Evolutionary conservation across 2,888 invertebrate species (phyloP), one percentile per base, ranked within the genome.

Genomic region (Dynastes hyllus): DNA sequence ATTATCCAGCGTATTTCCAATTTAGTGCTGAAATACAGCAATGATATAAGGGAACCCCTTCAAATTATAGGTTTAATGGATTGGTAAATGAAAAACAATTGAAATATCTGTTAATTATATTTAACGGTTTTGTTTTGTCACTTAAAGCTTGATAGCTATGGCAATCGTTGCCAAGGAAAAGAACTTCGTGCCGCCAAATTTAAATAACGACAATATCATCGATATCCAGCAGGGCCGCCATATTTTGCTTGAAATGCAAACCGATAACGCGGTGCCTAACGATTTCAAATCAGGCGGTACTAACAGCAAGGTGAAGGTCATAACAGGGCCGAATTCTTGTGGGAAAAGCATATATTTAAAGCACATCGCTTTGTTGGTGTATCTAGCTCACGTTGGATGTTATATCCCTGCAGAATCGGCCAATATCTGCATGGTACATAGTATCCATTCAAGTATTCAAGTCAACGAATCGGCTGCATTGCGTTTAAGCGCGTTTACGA

Each of bases 261-360:
- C 92, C 32, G 90, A 92, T 77, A 91, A 90, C 81, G 95, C 94
- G 86, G 94, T 97, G 2, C 91, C 95, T 0, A 97, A 97, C 87
- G 92, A 95, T 85, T 91, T 92, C 6, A 86, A 88, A 79, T 94
- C 94, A 77, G 92, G 92, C 5, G 87, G 87, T 0, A 86, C 89
- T 0, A 89, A 90, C 6, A 37, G 78, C 1, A 92, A 92, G 16
- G 91, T 97, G 32, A 95, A 95, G 87, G 92, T 98, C 70, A 89
- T 98, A 5, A 96, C 96, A 0, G 98, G 97, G 0, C 96, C 98
- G 0, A 98, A 98, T 88, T 94, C 96, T 0, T 95, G 96, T 85
- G 98, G 98, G 2, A 98, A 98, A 89, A 97, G 96, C 80, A 93
- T 97, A 40, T 98, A 96, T 88, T 90, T 98, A 86, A 97, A 97